Evolutionary conservation across 2,888 invertebrate species (phyloP), one percentile per base, ranked within the genome.

Genomic region (Oligia latruncula): DNA sequence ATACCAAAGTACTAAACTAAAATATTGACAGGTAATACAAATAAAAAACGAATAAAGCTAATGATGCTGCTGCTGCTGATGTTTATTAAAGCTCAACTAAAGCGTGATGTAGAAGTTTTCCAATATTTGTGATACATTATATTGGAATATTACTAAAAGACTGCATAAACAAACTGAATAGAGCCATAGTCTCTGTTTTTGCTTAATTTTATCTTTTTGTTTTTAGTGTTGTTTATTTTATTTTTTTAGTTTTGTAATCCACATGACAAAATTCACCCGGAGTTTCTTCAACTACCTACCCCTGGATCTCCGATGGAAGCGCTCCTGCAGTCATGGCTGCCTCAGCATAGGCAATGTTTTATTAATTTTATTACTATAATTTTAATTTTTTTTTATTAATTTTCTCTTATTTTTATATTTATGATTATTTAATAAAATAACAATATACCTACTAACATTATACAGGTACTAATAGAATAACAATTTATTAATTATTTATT

Each of bases 201-300:
- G 20, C 2, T 8, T 52, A 43, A 13, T 62, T 35, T 55, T 3
- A 20, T 17, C 23, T 49, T 23, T 40, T 40, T 20, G 43, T 35
- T 29, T 52, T 74, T 15, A 40, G 0, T 58, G 1, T 62, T 64
- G 29, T 23, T 35, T 9, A 1, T 52, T 62, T 29, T 46, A 5
- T 55, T 46, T 73, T 80, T 80, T 79, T 80, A 73, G 73, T 80
- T 73, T 60, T 35, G 0, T 58, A 9, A 52, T 60, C 78, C 17
- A 29, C 65, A n/a, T 29, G 49, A 40, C 17, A 55, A 40, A 20
- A 52, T 13, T n/a, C 13, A 43, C 13, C n/a, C 43, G 52, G 73
- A 52, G 40, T 43, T 60, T 17, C n/a, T 35, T 15, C 43, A 55
- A 20, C 79, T 52, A 43, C 80, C 79, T 52, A 43, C 80, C 8